phyloP scores from a whole-genome alignment of 1,140 invertebrate species.

The Apis cerana region DNA sequence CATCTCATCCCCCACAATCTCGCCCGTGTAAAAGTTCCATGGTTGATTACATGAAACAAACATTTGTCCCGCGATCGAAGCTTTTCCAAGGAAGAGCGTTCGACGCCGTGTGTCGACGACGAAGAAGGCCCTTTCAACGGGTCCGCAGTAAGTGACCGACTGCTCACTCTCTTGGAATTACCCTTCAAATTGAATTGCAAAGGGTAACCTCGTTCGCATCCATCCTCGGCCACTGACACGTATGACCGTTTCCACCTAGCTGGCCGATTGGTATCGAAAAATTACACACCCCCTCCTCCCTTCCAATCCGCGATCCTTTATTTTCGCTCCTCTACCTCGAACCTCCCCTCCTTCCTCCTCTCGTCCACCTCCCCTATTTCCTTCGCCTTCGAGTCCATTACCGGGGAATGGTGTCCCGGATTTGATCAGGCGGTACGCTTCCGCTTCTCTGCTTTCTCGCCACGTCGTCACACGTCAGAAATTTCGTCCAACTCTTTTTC shows the following conservation, averaged over 20 bases:
- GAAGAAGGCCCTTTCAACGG: constrained; percentile 36
- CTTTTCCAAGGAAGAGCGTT: constrained; percentile 3
- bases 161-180: constrained; percentile 22
- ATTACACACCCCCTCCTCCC: constrained; percentile 11
- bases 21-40: constrained; percentile 6
- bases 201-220: constrained; percentile 49
- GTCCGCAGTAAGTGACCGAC: constrained; percentile 1
- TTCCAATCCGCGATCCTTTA: constrained; percentile 45
- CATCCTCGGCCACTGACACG: constrained; percentile 35
- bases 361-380: constrained; percentile 13
- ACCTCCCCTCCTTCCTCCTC: neutral
- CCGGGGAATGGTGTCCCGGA: constrained; percentile 34
- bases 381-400: constrained; percentile 38
- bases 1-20: neutral
- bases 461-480: constrained; percentile 16
- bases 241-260: constrained; percentile 47
- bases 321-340: constrained; percentile 2
- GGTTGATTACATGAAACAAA: constrained; percentile 51
- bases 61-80: constrained; percentile 20
- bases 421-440: constrained; percentile 40
- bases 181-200: constrained; percentile 53
- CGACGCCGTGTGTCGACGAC: constrained; percentile 27
- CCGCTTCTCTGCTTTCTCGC: neutral
- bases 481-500: too few species aligned
- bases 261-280: constrained; percentile 47